Evolutionary conservation across 2,113 vertebrate species (phyloP).

Genomic region (Cebidichthys violaceus): DNA sequence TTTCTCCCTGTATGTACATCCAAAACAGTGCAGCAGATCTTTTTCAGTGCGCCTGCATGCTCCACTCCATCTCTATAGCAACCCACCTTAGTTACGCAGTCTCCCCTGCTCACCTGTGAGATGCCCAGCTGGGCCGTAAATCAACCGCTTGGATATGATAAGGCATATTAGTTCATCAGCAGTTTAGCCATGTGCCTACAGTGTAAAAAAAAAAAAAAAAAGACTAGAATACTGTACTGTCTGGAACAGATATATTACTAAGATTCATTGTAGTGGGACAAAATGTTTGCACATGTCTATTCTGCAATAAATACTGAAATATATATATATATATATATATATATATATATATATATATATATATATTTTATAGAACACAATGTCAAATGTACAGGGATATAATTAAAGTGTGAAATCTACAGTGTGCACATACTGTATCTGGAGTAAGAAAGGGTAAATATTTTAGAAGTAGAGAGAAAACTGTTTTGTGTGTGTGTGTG

Average conservation of each 20-base stretch:
- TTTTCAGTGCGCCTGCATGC: conserved; percentile 58
- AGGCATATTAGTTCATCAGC: conserved; percentile 82
- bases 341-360: conserved; percentile 65
- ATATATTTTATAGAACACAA: conserved; percentile 72
- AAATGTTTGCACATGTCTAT: conserved; percentile 59
- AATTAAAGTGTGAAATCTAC: conserved; percentile 49
- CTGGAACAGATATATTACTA: conserved; percentile 68
- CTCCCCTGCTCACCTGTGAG: conserved; percentile 69
- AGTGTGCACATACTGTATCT: conserved; percentile 38
- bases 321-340: conserved; percentile 65
- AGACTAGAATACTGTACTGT: conserved; percentile 63
- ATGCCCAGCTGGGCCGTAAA: conserved; percentile 59
- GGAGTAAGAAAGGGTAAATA: conserved; percentile 30
- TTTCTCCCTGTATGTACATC: conserved; percentile 73
- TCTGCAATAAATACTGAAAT: conserved; percentile 82
- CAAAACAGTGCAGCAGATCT: conserved; percentile 60
- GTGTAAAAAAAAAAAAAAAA: conserved; percentile 72
- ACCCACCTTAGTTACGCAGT: conserved; percentile 66
- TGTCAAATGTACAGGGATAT: conserved; percentile 77
- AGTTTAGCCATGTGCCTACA: conserved; percentile 70
- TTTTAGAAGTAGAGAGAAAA: conserved; percentile 46
- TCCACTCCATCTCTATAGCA: conserved; percentile 68
- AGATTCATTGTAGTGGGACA: conserved; percentile 63
- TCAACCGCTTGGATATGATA: conserved; percentile 75
- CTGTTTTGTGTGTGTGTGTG: conserved; percentile 19